Base-by-base conservation (phyloP, 1,140 invertebrate genomes). In the Papilio polyxenes region DNA sequence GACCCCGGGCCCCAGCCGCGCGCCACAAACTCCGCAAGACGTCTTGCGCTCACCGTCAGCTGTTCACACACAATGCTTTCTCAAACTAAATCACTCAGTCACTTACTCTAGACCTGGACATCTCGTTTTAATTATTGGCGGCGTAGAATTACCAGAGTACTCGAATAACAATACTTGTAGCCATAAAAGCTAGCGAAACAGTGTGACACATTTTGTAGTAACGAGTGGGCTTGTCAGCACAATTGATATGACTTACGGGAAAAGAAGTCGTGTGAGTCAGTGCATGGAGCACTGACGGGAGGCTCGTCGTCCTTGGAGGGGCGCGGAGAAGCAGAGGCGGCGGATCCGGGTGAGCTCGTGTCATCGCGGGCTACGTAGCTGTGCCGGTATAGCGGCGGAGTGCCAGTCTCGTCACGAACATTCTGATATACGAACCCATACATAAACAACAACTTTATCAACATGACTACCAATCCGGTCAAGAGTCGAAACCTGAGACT, bases 1-100 rank as follows among this genome's bases (percentile, higher is more conserved):
- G 48, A 97, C 96, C 0, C 96, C 95, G 0, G 95, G 93, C 5
- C 96, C 95, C 8, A 97, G 92, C 0, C 96, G 95, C 5, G 96
- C 93, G n/a, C 96, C 96, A 90, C 97, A 97, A 1, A 97, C 96
- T 0, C 96, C 96, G 87, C 97, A 97, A 51, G 95, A 86, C 0
- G 94, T 92, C 77, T 95, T 95, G 44, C 93, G 92, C 80, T 94
- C 93, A 17, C 92, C 92, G 80, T 94, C 94, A 81, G 92, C 90
- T 93, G 77, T 75, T 23, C 56, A 59, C 13, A 31, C 62, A 69
- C 8, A 51, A 80, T 59, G 76, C 72, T 53, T 9, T 8, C n/a
- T 59, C 20, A 20, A 20, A 9, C 56, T 59, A n/a, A 59, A 59
- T 59, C 17, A 56, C 53, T 53, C 51, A n/a, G 5, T 51, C 10